Evolutionary conservation across 2,113 vertebrate species (phyloP).

Genomic region (Rattus norvegicus): GRCr8 NC_086029.1:77435501-77436000

Average conservation of each 20-base stretch:
- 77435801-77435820: slow-evolving; percentile 86
- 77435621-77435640: slow-evolving; percentile 8
- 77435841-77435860: slow-evolving; percentile 20
- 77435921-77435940: not conserved
- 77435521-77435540: not conserved
- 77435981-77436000: too few species aligned
- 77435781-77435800: slow-evolving; percentile 86
- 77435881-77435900: slow-evolving; percentile 20
- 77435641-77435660: slow-evolving; percentile 36
- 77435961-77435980: not conserved
- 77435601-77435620: not conserved
- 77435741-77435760: slow-evolving; percentile 91
- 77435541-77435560: slow-evolving; percentile 30
- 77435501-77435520: not conserved
- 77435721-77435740: slow-evolving; percentile 92
- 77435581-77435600: not conserved
- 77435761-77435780: slow-evolving; percentile 89
- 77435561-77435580: slow-evolving; percentile 11
- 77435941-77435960: slow-evolving; percentile 2
- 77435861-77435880: slow-evolving; percentile 34
- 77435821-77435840: slow-evolving; percentile 85
- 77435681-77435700: slow-evolving; percentile 94
- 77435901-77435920: slow-evolving; percentile 19
- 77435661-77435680: slow-evolving; percentile 73
- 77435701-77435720: slow-evolving; percentile 90